These are phyloP conservation scores for Chiroxiphia lanceolata DNA, from an alignment of 2,797 vertebrate species.

Conservation along the genomic window DNA sequence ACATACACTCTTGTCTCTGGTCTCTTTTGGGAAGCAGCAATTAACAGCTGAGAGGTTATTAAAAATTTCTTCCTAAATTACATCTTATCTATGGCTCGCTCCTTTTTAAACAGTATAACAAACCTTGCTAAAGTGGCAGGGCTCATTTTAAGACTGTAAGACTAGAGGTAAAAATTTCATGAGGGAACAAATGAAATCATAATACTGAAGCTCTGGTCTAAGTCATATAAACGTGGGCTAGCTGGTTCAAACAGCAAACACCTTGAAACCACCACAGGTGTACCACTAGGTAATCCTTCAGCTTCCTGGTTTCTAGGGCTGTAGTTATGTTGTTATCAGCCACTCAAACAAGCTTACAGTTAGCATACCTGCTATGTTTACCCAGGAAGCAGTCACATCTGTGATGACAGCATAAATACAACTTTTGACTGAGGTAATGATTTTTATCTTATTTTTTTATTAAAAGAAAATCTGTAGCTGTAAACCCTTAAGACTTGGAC, in stretches of 20 bases:
- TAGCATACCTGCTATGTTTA: background rate
- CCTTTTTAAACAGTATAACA: constrained; percentile 24
- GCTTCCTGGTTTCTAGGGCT: background rate
- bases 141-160: background rate
- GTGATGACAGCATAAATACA: background rate
- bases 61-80: constrained; percentile 62
- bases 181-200: background rate
- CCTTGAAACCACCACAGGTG: background rate
- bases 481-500: background rate
- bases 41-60: constrained; percentile 66
- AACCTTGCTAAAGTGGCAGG: constrained; percentile 6
- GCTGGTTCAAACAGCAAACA: background rate
- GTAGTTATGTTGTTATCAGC: background rate
- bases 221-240: background rate
- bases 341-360: background rate
- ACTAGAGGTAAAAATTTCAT: background rate
- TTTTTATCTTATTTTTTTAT: too few species aligned
- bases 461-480: background rate
- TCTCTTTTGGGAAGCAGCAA: constrained; percentile 61
- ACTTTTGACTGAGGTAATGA: background rate
- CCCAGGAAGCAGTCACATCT: background rate
- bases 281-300: background rate
- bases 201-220: background rate
- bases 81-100: constrained; percentile 25
- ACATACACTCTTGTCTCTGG: constrained; percentile 52